Conservation (phyloP, 1,140 invertebrate genomes). For the Magallana gigas region DNA sequence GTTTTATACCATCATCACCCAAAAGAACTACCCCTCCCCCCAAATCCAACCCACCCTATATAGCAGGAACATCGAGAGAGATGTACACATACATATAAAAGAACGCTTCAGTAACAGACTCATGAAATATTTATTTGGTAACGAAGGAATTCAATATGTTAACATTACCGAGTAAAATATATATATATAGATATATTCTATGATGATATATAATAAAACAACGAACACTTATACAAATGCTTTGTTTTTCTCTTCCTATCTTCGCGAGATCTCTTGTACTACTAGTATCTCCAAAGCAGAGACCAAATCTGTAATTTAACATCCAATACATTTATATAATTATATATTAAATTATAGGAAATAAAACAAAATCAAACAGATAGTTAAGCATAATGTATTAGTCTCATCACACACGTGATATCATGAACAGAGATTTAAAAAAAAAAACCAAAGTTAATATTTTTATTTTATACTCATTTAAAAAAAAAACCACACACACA, state of each 20-base stretch:
- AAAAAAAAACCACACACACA: not conserved
- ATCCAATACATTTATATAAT: no score
- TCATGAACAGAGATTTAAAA: no score
- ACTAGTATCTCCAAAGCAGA: not conserved
- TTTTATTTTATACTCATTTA: not conserved
- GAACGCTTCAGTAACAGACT: not conserved
- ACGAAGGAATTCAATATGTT: constrained; percentile 24
- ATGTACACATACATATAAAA: not conserved
- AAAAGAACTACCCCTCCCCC: no score
- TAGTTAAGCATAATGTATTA: no score
- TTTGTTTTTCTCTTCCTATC: not conserved
- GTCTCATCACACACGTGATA: no score
- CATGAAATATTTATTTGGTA: constrained; percentile 35
- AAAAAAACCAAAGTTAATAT: no score
- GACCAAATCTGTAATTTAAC: not conserved
- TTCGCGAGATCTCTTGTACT: not conserved
- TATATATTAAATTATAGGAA: no score
- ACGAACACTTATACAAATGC: constrained; percentile 16
- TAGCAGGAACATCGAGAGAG: no score
- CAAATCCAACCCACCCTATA: no score
- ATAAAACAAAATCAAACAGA: no score
- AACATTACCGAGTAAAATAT: constrained; percentile 34
- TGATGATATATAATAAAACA: constrained; percentile 8
- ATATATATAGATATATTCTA: constrained; percentile 2
- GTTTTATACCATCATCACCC: no score